phyloP scores from a whole-genome alignment of 2,113 vertebrate species.

The Centropus bengalensis region DNA sequence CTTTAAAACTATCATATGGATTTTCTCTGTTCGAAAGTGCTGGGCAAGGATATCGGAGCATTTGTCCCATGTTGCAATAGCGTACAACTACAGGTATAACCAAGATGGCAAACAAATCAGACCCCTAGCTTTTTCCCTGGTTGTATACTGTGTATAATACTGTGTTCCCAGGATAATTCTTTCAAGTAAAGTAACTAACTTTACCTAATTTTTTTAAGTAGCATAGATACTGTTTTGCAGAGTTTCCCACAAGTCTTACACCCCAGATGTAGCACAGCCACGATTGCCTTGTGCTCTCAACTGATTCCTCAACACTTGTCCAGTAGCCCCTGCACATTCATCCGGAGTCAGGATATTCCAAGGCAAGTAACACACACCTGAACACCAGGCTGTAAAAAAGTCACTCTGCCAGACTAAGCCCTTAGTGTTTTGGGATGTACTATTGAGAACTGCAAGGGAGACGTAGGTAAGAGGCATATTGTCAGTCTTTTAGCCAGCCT shows the following conservation, averaged over 20 bases:
- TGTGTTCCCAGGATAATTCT: neutral
- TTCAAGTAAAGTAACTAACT: neutral
- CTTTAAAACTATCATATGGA: neutral
- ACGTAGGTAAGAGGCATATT: neutral
- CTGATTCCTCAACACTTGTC: neutral
- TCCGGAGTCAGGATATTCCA: neutral
- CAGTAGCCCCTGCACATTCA: accelerated
- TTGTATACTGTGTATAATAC: neutral
- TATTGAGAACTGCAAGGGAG: neutral
- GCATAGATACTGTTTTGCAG: neutral
- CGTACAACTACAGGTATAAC: neutral
- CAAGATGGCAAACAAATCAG: accelerated
- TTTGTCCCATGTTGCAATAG: neutral
- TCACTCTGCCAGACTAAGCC: neutral
- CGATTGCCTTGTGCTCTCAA: neutral
- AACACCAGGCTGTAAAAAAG: neutral
- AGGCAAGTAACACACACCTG: neutral
- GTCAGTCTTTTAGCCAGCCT: neutral
- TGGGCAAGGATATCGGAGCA: neutral
- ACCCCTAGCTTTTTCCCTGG: neutral
- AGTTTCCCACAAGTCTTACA: neutral
- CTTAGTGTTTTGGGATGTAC: neutral
- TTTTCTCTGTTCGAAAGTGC: neutral
- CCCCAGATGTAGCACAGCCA: neutral
- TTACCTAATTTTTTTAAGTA: neutral